Base-by-base conservation (phyloP, 2,888 invertebrate genomes). In the Mesodorylaimus sp. region DNA sequence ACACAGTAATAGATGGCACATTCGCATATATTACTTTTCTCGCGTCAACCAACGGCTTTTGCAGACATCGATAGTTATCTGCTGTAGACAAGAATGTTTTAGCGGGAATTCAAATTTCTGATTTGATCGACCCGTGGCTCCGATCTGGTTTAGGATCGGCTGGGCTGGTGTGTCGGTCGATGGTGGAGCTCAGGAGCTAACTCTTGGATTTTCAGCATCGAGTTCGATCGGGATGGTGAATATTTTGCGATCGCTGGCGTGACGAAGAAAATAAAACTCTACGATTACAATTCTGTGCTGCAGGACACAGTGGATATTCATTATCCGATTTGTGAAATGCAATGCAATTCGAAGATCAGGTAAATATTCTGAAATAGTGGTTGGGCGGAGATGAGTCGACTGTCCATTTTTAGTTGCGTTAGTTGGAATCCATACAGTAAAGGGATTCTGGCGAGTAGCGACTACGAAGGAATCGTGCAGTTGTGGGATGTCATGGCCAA, bases 201-300 rank as follows among this genome's bases (percentile, higher is more conserved):
- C 29, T 24, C 21, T 3, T 46, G 5, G 28, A 49, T 36, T 53
- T 63, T 48, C 25, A 87, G 87, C 60, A 88, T 91, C 58, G 89
- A 89, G 69, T 91, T 91, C 71, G 89, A 91, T 67, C 84, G 87
- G 68, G 89, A 91, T 69, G 82, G 84, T 66, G 88, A 91, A 71
- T 83, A 81, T 68, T 88, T 91, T 70, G 89, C 89, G 0, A 87
- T 91, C 58, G 89, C 89, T 29, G 89, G 91, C 2, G 88, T 91
- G 13, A 88, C 88, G 0, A 87, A 86, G 66, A 77, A 85, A 53
- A 89, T 91, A 51, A 89, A 89, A 73, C 81, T 70, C 13, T 86
- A 59, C 54, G 87, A 89, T 67, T 89, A 84, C 69, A 78, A 79
- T 39, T 76, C 79, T 27, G 85, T 88, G 37, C 78, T 87, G 42